Percentiles rank a stretch among this genome's conserved stretches.
Conservation (phyloP, 1,140 invertebrate genomes). For the Brachionus paranguensis region DNA sequence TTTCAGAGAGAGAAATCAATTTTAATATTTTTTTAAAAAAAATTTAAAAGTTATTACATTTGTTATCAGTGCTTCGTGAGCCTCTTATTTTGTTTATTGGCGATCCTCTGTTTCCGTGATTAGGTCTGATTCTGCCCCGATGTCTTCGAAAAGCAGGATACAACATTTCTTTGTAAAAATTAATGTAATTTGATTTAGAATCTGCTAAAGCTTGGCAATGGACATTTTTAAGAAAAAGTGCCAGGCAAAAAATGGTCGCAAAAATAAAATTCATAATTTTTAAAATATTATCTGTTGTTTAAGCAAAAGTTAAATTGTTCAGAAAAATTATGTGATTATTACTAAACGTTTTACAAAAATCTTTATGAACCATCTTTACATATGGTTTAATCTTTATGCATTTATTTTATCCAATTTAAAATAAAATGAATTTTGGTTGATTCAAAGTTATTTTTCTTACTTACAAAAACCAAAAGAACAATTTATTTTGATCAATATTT, state of each 20-base stretch:
- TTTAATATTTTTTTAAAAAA: not conserved
- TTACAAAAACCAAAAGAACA: too few species aligned
- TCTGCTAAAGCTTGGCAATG: not conserved
- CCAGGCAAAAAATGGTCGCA: not conserved
- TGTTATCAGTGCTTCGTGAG: not conserved
- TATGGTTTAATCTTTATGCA: too few species aligned
- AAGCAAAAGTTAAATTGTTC: not conserved
- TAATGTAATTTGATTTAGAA: not conserved
- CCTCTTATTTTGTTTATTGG: not conserved
- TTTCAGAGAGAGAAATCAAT: not conserved
- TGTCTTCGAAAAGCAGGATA: slow-evolving; percentile 8
- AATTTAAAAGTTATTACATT: not conserved
- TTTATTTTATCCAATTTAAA: too few species aligned
- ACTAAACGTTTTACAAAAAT: not conserved
- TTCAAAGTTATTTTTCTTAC: too few species aligned
- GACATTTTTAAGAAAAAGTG: not conserved
- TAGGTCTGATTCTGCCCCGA: not conserved
- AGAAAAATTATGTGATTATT: not conserved
- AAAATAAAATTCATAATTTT: not conserved
- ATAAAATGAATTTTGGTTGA: too few species aligned
- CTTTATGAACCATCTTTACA: not conserved
- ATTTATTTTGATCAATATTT: too few species aligned
- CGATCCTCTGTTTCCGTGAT: not conserved
- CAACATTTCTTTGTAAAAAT: slow-evolving; percentile 31
- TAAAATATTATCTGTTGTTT: not conserved